Conservation (phyloP, 2,113 vertebrate species). For the Peromyscus leucopus region DNA sequence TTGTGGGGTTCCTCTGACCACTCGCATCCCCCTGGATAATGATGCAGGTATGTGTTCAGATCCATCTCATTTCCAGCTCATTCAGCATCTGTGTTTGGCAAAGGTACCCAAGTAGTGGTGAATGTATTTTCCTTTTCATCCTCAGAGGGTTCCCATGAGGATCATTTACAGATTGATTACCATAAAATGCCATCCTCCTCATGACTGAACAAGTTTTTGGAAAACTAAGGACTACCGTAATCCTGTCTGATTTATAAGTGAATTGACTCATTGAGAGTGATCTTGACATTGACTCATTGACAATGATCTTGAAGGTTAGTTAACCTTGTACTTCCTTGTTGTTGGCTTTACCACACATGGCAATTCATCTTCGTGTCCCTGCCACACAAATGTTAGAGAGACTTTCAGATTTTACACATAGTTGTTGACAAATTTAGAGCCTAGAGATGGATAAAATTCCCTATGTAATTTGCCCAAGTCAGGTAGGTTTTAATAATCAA, state of each 20-base stretch:
- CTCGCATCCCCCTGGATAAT: not conserved
- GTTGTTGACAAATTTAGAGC: not conserved
- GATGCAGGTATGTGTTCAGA: not conserved
- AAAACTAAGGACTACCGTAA: not conserved
- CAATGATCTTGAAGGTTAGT: constrained; percentile 16
- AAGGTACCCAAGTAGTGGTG: not conserved
- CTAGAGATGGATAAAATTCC: not conserved
- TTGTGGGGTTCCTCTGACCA: not conserved
- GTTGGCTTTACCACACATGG: not conserved
- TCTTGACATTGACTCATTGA: not conserved
- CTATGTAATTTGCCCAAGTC: not conserved
- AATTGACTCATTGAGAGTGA: constrained; percentile 7
- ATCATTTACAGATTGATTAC: constrained; percentile 57
- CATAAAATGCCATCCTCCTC: not conserved
- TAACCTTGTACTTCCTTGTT: not conserved
- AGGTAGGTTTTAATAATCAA: not conserved
- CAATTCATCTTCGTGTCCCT: not conserved
- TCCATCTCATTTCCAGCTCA: not conserved
- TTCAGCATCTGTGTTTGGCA: not conserved
- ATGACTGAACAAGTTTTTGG: not conserved
- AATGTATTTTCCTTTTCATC: not conserved
- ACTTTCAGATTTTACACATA: not conserved
- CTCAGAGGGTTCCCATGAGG: not conserved
- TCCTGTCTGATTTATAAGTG: not conserved
- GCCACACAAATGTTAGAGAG: not conserved